Evolutionary conservation across 1,140 invertebrate species (phyloP), one percentile per base, ranked within the genome.

Genomic region (Panonychus citri): DNA sequence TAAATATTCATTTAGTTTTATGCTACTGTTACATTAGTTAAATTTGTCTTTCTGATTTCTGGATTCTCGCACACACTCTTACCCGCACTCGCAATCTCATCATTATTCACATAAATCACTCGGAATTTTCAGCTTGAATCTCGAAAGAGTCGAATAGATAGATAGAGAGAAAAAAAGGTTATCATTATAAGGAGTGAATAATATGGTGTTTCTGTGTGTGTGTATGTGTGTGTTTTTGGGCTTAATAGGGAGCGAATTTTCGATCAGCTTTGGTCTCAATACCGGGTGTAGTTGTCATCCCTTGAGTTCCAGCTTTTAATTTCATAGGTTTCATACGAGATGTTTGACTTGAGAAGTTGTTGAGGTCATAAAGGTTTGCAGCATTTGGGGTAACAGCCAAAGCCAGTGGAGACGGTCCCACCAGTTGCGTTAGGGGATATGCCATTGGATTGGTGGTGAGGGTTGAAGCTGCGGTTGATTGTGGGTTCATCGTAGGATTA

Each of bases 371-470:
- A 40, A 58, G 52, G 24, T 26, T 51, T 13, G 40, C 39, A 24
- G 57, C 27, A 37, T 26, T 24, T 10, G 55, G 39, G 27, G 40
- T 46, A n/a, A 39, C 26, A 40, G 34, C 39, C 34, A 42, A 40
- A 40, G 53, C 53, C 34, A 42, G 25, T 17, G 56, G 39, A 25
- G 50, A 37, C 10, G 57, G 55, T 42, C 50, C 50, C 17, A 57
- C 57, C 57, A 58, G 42, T 50, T 58, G 57, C 24, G 34, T 58
- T 37, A 58, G 42, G 30, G 51, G 57, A 39, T 56, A 56, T 25
- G 57, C 57, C 57, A 58, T 42, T 37, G 57, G 52, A 52, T 17
- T 54, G 15, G 57, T 40, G 57, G 57, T 58, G 15, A 56, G 48
- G 55, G 42, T 30, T 27, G 49, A 17, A 12, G 55, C 48, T 24